Percentiles rank a stretch among this genome's conserved stretches.
Conservation (phyloP, 2,888 invertebrate species). For the Lutraria lutraria region DNA sequence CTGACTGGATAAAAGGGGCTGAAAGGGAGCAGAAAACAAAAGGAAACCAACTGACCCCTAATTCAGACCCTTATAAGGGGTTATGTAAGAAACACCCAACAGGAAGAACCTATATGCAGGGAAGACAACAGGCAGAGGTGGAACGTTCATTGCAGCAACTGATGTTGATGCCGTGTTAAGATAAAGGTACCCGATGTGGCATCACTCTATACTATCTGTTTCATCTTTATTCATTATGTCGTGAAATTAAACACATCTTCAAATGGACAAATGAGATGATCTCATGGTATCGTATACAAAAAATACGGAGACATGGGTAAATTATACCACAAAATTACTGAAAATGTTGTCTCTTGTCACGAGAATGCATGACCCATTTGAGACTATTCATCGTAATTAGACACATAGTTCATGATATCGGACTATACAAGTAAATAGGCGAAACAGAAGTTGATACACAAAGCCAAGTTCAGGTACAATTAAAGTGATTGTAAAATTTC, state of each 20-base stretch:
- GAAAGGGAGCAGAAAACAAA: conserved; percentile 16
- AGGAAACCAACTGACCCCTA: not conserved
- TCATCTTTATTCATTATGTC: conserved; percentile 33
- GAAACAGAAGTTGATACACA: not conserved
- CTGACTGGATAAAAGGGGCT: not conserved
- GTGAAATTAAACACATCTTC: conserved; percentile 36
- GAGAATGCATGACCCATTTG: not conserved
- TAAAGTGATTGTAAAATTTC: no score
- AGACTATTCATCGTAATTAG: not conserved
- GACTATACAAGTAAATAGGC: not conserved
- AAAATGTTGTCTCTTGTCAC: conserved; percentile 30
- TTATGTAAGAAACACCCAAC: not conserved
- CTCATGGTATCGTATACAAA: conserved; percentile 24
- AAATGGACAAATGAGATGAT: conserved; percentile 24
- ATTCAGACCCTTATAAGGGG: conserved; percentile 5
- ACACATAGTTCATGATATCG: not conserved
- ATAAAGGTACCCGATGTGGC: not conserved
- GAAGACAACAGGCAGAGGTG: not conserved
- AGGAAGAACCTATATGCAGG: not conserved
- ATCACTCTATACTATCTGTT: conserved; percentile 10
- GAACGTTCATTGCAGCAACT: not conserved
- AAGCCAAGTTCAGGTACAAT: no score
- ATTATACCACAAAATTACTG: conserved; percentile 21
- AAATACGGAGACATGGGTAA: conserved; percentile 17
- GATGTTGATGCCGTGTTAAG: not conserved